Percentiles rank a stretch among this genome's conserved stretches.
Conservation (phyloP, 2,113 vertebrate genomes). For the Anser cygnoides region DNA sequence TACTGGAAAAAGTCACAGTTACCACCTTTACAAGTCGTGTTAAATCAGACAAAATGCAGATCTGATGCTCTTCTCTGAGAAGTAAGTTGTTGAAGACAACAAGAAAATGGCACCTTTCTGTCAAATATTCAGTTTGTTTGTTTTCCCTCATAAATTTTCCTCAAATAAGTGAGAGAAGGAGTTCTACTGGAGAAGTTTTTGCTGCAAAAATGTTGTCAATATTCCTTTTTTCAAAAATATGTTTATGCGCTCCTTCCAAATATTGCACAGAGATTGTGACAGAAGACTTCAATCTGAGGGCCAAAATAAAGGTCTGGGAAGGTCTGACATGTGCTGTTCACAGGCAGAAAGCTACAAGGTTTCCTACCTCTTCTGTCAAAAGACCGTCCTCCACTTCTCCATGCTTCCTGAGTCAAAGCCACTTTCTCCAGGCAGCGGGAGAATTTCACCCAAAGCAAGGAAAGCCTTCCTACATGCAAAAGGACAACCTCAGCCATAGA, state of each 20-base stretch:
- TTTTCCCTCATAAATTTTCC: background rate
- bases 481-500: background rate
- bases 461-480: background rate
- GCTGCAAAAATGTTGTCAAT: too few relatives aligned
- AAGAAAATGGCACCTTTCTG: background rate
- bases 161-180: background rate
- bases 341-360: background rate
- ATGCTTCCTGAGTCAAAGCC: background rate
- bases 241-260: background rate
- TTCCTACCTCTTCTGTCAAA: background rate
- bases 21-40: background rate
- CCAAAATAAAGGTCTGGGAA: background rate
- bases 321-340: background rate
- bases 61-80: background rate
- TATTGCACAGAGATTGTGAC: background rate
- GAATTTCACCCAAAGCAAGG: background rate
- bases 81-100: background rate
- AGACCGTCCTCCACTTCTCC: background rate
- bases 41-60: background rate
- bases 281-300: background rate
- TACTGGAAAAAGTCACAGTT: fast-evolving
- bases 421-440: background rate
- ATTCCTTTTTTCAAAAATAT: background rate
- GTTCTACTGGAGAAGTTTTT: background rate
- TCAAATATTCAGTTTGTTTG: background rate